Percentiles rank a stretch among this genome's conserved stretches.
These are phyloP conservation scores for Cotesia vestalis DNA, from an alignment of 1,140 invertebrate genomes.

Conservation along the genomic window DNA sequence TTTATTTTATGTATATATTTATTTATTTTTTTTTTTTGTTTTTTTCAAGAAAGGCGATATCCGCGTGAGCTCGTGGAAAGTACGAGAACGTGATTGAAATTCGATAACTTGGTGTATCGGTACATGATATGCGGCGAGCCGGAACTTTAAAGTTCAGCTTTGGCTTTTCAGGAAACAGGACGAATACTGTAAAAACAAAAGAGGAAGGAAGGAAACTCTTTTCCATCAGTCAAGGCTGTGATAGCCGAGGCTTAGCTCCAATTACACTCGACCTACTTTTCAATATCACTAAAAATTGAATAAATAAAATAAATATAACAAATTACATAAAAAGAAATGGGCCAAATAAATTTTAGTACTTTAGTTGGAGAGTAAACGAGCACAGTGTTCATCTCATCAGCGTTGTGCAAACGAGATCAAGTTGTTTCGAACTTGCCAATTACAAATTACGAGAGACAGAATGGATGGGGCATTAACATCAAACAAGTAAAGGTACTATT, in stretches of 20 bases:
- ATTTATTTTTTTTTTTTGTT: background rate
- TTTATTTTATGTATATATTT: slow-evolving; percentile 9
- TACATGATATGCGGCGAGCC: slow-evolving; percentile 10
- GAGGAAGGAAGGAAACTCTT: background rate
- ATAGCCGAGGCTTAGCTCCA: background rate
- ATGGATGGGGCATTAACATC: slow-evolving; percentile 19
- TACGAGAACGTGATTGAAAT: slow-evolving; percentile 50
- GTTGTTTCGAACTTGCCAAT: slow-evolving; percentile 28
- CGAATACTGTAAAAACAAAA: slow-evolving; percentile 15
- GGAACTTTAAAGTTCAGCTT: slow-evolving; percentile 17
- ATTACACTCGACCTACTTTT: slow-evolving; percentile 10
- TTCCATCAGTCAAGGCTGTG: background rate
- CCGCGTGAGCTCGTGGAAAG: slow-evolving; percentile 43
- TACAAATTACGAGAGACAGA: slow-evolving; percentile 22
- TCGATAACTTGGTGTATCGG: slow-evolving; percentile 42
- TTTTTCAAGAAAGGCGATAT: slow-evolving; percentile 6
- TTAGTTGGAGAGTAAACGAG: background rate
- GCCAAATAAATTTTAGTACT: background rate
- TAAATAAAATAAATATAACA: too few species aligned
- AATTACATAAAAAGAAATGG: too few species aligned
- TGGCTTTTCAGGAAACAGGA: slow-evolving; percentile 9
- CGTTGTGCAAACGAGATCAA: slow-evolving; percentile 22
- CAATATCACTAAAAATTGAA: background rate
- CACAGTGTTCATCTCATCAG: slow-evolving; percentile 19
- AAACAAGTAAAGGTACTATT: slow-evolving; percentile 11